These are phyloP conservation scores for Xiphophorus hellerii DNA, from an alignment of 2,113 vertebrate genomes.

Conservation along the genomic window DNA sequence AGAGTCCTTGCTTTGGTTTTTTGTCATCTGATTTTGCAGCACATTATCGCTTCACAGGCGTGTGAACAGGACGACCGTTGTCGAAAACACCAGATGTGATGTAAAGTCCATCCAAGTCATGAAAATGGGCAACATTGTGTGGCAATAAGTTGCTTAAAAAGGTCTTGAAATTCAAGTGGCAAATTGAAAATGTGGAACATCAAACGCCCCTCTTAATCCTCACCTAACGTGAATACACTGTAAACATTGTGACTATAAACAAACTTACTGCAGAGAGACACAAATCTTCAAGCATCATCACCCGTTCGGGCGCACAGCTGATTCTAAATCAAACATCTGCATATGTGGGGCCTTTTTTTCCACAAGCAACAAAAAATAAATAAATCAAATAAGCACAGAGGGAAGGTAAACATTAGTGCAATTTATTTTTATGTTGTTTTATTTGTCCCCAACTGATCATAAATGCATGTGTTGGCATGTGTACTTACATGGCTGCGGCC, in stretches of 20 bases:
- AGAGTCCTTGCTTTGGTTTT: no score
- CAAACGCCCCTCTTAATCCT: neutral
- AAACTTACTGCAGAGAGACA: neutral
- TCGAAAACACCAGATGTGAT: no score
- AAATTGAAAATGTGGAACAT: no score
- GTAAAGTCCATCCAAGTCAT: no score
- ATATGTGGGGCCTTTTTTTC: neutral
- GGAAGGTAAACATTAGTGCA: neutral
- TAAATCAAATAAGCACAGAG: conserved; percentile 41
- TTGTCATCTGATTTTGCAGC: no score
- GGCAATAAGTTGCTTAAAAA: no score
- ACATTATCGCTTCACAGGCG: no score
- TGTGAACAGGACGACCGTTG: no score
- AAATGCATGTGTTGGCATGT: conserved; percentile 50
- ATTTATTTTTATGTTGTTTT: conserved; percentile 27
- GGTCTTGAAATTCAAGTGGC: no score
- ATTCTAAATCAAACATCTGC: neutral
- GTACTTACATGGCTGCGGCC: conserved; percentile 56
- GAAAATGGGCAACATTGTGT: no score
- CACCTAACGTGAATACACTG: conserved; percentile 8
- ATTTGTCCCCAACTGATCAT: conserved; percentile 27
- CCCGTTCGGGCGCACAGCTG: conserved; percentile 1
- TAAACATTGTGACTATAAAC: neutral
- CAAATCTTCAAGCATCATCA: neutral
- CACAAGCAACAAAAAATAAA: conserved; percentile 12